Conservation (phyloP, 2,797 vertebrate genomes). For the Fringilla coelebs region DNA sequence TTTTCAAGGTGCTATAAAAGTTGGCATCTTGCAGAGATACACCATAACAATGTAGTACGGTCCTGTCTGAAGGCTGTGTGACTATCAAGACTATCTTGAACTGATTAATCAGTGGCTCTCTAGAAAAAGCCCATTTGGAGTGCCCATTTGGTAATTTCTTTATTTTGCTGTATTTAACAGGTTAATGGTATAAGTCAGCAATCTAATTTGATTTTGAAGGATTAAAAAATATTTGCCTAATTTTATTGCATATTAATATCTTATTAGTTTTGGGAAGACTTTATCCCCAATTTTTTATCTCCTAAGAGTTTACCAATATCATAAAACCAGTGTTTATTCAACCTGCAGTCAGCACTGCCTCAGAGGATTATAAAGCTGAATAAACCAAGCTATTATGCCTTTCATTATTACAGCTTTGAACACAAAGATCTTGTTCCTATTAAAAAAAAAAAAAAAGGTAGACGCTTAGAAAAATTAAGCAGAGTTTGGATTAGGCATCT, state of each 20-base stretch:
- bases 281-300: not conserved
- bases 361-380: conserved; percentile 42
- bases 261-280: not conserved
- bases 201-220: not conserved
- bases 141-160: not conserved
- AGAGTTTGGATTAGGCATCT: not conserved
- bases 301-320: not conserved
- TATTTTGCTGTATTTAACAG: not conserved
- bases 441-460: not conserved
- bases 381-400: conserved; percentile 10
- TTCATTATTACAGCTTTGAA: conserved; percentile 24
- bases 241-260: conserved; percentile 3
- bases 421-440: not conserved
- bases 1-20: not conserved
- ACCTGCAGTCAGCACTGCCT: not conserved
- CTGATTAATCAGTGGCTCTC: not conserved
- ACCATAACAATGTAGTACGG: not conserved
- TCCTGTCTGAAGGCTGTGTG: not conserved
- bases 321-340: conserved; percentile 21
- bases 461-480: not conserved
- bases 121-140: not conserved
- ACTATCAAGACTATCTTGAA: not conserved
- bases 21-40: not conserved
- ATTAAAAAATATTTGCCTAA: not conserved
- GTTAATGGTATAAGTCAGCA: not conserved